A percentile compares a stretch with the other conserved stretches of the same genome.
Evolutionary conservation across 2,797 vertebrate species (phyloP).

Genomic region (Spinibarbus caldwelli): DNA sequence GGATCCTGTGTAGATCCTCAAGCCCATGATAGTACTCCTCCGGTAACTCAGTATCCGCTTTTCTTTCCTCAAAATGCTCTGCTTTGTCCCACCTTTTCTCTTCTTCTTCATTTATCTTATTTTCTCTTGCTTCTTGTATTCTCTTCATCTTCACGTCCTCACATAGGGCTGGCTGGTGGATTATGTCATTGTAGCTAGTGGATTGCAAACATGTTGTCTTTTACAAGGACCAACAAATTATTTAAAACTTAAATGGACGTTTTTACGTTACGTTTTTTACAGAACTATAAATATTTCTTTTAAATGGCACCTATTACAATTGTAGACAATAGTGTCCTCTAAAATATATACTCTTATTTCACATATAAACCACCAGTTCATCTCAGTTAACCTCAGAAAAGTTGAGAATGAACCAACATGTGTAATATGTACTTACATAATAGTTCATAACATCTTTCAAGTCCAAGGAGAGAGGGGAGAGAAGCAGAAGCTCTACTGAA

Average conservation of each 20-base stretch:
- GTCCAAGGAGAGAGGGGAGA: background rate
- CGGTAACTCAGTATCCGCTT: too few species aligned
- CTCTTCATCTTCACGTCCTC: constrained; percentile 3
- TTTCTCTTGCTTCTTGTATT: background rate
- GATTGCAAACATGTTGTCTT: background rate
- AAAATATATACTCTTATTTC: background rate
- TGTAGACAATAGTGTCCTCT: background rate
- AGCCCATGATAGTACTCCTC: background rate
- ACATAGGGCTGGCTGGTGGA: background rate
- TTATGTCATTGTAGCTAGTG: background rate
- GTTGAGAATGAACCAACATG: background rate
- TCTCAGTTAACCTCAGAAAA: too few species aligned
- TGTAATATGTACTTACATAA: background rate
- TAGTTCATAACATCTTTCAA: background rate
- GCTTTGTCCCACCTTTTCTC: too few species aligned
- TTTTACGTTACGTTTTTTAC: background rate
- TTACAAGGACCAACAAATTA: background rate
- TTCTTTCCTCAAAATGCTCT: too few species aligned
- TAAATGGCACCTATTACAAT: background rate
- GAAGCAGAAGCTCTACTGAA: background rate
- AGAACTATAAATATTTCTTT: background rate
- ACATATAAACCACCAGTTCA: background rate
- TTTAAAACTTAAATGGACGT: background rate
- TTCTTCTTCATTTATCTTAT: background rate
- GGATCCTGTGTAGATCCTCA: constrained; percentile 32